A percentile compares a stretch with the other conserved stretches of the same genome.
Conservation (phyloP, 2,888 invertebrate genomes). For the Aphodius sticticus region DNA sequence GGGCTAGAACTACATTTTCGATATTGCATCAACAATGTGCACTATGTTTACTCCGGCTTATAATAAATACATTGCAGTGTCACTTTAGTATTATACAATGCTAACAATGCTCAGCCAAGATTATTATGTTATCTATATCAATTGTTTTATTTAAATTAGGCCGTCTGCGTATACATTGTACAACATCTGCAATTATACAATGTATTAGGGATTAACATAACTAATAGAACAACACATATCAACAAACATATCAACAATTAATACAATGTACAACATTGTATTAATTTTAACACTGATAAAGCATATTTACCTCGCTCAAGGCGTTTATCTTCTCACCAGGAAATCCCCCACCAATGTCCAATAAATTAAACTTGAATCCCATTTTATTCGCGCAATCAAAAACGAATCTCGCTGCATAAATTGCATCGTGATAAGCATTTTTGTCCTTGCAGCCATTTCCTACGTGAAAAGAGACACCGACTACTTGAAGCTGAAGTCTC, state of each 20-base stretch:
- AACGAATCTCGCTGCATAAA: slow-evolving; percentile 5
- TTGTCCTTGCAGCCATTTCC: slow-evolving; percentile 13
- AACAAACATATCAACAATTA: not conserved
- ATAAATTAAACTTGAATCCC: slow-evolving; percentile 22
- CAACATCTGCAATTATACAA: too few relatives aligned
- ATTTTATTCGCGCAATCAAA: slow-evolving; percentile 10
- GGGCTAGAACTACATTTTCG: too few relatives aligned
- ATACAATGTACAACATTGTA: not conserved
- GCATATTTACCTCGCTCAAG: slow-evolving; percentile 50
- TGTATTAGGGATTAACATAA: too few relatives aligned
- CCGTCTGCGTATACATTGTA: too few relatives aligned
- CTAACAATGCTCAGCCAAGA: too few relatives aligned
- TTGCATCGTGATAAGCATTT: not conserved
- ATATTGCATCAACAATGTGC: too few relatives aligned
- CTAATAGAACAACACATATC: not conserved
- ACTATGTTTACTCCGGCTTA: too few relatives aligned
- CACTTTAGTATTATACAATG: too few relatives aligned
- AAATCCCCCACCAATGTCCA: slow-evolving; percentile 23
- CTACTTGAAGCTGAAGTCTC: slow-evolving; percentile 11
- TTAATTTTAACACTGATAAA: not conserved
- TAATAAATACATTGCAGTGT: too few relatives aligned
- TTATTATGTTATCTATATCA: too few relatives aligned
- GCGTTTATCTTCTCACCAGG: slow-evolving; percentile 50
- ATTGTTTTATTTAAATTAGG: too few relatives aligned
- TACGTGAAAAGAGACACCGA: slow-evolving; percentile 24